Evolutionary conservation across 2,113 vertebrate genomes (phyloP), one percentile per base, ranked within the genome.

Genomic region (Struthidea cinerea): DNA sequence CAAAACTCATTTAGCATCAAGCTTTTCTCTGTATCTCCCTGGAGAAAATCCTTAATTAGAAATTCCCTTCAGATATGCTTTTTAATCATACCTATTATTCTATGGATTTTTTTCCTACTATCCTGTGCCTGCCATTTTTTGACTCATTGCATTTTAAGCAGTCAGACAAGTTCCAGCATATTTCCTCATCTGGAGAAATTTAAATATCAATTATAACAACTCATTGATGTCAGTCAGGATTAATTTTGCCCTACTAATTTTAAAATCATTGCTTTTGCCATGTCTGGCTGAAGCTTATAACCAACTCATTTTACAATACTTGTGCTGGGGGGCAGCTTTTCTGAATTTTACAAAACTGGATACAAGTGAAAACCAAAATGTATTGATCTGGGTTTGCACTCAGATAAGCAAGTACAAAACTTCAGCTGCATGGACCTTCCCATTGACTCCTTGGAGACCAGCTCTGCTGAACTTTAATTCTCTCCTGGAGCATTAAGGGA

Each of bases 41-140:
- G 35, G 79, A 83, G 83, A 94, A 95, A 90, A 83, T 26, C 32
- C 33, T 90, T 90, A 93, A 96, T 89, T 87, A 91, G 81, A 87
- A 91, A 87, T 82, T 87, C 90, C 61, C 68, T 76, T 87, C 87
- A 78, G 81, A 77, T 75, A 64, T 30, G 44, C 74, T 84, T 94
- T 95, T 95, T 87, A 87, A 91, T 96, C 81, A 82, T 71, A 78
- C 15, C 49, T 88, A 63, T 83, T 94, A 56, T 67, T 78, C 63
- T 52, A 44, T 71, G 71, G 60, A 74, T 39, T 73, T 79, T 74
- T 60, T 37, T 3, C 7, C 26, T 59, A 5, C 28, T 47, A 8
- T 47, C 14, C 44, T 35, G 9, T 81, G 60, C 35, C 67, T 89
- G 42, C 42, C 9, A n/a, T 23, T 82, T 81, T 77, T 87, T 50